Evolutionary conservation across 2,797 vertebrate genomes (phyloP), one percentile per base, ranked within the genome.

Genomic region (Psittacula derbiana): DNA sequence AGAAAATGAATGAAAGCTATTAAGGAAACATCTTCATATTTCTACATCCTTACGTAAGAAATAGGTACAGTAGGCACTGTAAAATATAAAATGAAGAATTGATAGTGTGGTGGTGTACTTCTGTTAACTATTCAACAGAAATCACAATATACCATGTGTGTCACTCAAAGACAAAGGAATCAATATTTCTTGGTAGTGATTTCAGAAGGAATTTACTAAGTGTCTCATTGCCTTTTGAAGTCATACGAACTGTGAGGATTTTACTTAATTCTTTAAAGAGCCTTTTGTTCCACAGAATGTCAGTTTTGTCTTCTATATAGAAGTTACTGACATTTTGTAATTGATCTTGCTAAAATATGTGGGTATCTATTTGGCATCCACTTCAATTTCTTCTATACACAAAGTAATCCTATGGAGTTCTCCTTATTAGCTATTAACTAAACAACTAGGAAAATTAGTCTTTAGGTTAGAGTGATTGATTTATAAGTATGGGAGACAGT

Each of bases 221-320:
- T 82, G 28, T 91, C 95, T 84, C 44, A 38, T n/a, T 94, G 76
- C 44, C 78, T 96, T 92, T 86, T 88, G 61, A 93, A 91, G 19
- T 65, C 1, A 12, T 33, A 41, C 38, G 31, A 92, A 76, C 60
- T 83, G 20, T 74, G 74, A 64, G 3, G 50, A 79, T 92, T 90
- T 93, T 53, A 91, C 31, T n/a, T 58, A 83, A 43, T 57, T 82
- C 36, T 80, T 74, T 64, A 33, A 81, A 91, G 70, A 89, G 21
- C 18, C 8, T 27, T 93, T 94, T 93, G 28, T 85, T 89, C 43
- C 24, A 19, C 30, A 81, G 62, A 91, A 57, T 65, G 41, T 86
- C 41, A 86, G 38, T 43, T 84, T 91, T 82, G n/a, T 79, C 55
- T 93, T 95, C 74, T 80, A 31, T 80, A 66, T 70, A 87, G 74